These are phyloP conservation scores for Leptinotarsa juncta DNA, from an alignment of 2,888 invertebrate species.

Conservation along the genomic window DNA sequence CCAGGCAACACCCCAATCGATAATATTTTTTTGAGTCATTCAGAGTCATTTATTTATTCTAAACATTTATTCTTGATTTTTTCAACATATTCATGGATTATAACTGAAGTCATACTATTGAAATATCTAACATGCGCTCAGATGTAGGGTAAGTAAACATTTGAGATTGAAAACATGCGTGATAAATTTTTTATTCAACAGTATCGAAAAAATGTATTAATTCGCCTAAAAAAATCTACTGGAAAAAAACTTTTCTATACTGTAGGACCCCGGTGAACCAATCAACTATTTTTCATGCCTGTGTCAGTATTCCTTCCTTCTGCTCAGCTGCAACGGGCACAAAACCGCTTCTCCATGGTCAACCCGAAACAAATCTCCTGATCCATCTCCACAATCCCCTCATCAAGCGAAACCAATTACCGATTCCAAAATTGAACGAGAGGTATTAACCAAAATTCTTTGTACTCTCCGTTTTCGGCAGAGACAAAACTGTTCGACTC, in stretches of 20 bases:
- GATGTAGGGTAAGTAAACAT: no score
- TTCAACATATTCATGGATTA: no score
- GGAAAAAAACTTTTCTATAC: background rate
- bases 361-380: constrained; percentile 3
- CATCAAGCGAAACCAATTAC: constrained; percentile 25
- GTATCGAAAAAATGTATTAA: no score
- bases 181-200: no score
- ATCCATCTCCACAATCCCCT: constrained; percentile 6
- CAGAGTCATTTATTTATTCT: no score
- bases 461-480: constrained; percentile 24
- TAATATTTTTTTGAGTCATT: no score
- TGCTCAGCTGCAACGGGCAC: background rate
- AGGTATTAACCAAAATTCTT: constrained; percentile 31
- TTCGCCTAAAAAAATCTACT: no score
- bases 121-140: no score
- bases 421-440: constrained; percentile 22
- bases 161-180: no score
- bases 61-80: no score
- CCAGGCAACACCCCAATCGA: no score
- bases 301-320: background rate
- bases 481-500: constrained; percentile 34
- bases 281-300: background rate
- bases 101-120: no score
- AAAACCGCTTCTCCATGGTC: background rate
- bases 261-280: background rate